These are phyloP conservation scores for Pseudolaguvia tuberculata DNA, from an alignment of 2,113 vertebrate species.

Conservation along the genomic window DNA sequence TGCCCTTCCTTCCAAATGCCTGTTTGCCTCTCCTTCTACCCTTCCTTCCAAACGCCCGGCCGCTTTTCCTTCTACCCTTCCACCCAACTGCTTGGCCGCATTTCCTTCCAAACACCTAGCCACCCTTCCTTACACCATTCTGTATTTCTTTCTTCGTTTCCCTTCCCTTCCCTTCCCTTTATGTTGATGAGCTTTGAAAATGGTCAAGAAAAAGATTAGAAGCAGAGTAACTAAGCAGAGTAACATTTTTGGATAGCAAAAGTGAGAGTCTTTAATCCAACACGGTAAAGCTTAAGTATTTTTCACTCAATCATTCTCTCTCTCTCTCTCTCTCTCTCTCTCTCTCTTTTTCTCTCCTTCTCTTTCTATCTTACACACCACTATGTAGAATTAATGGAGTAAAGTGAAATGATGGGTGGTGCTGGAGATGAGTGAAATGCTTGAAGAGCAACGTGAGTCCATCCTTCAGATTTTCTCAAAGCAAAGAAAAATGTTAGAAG, in stretches of 20 bases:
- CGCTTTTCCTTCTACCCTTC: too few species aligned
- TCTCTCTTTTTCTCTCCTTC: neutral
- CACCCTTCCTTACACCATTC: too few species aligned
- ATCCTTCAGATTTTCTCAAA: conserved; percentile 10
- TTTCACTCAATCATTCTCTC: neutral
- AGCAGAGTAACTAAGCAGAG: too few species aligned
- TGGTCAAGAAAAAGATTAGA: too few species aligned
- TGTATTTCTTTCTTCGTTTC: too few species aligned
- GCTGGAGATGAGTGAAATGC: neutral
- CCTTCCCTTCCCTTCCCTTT: too few species aligned
- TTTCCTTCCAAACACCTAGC: too few species aligned
- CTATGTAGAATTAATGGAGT: neutral
- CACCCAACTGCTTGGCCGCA: too few species aligned
- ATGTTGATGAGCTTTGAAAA: too few species aligned
- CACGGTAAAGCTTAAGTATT: neutral
- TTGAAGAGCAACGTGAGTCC: neutral
- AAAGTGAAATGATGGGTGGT: neutral
- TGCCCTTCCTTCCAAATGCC: too few species aligned
- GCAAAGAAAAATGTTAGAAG: neutral
- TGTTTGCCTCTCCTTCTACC: too few species aligned
- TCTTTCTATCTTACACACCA: neutral
- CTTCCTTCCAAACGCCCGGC: too few species aligned
- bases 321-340: neutral
- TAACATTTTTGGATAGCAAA: neutral
- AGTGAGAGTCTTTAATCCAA: neutral